phyloP scores from a whole-genome alignment of 2,797 vertebrate genomes.

The Uromys caudimaculatus region DNA sequence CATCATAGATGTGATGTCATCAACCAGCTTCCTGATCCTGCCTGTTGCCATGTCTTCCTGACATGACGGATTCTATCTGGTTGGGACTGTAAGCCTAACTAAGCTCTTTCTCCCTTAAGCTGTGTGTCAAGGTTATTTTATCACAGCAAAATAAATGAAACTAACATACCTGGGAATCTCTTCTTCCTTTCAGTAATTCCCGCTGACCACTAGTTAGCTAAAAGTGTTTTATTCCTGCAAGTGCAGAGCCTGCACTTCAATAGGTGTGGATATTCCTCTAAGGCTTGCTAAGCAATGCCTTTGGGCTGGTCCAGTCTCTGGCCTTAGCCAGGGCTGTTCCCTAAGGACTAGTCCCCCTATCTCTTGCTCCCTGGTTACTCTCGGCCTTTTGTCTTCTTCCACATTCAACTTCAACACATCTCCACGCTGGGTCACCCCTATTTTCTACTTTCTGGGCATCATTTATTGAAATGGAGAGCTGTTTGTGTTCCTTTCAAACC shows the following conservation, averaged over 20 bases:
- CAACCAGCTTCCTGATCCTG: background rate
- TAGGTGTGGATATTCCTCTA: background rate
- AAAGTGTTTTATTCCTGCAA: background rate
- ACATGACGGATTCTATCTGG: background rate
- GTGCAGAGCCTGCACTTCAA: background rate
- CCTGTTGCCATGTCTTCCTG: too few species aligned
- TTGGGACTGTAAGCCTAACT: background rate
- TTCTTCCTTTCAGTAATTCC: background rate
- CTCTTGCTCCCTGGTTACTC: background rate
- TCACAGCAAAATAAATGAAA: background rate
- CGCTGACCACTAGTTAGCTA: background rate
- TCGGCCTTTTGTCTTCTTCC: background rate
- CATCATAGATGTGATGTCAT: background rate
- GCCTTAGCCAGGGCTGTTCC: background rate
- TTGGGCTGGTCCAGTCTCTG: background rate
- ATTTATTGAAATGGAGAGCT: background rate
- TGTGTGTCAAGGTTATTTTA: background rate
- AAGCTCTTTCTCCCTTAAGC: background rate
- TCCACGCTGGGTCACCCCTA: background rate
- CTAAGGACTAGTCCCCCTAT: background rate
- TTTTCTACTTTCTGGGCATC: background rate
- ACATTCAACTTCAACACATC: background rate
- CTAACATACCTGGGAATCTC: background rate
- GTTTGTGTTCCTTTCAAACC: background rate
- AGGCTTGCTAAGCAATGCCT: background rate